phyloP scores from a whole-genome alignment of 2,888 invertebrate species.

The Drosophila kokeensis region DNA sequence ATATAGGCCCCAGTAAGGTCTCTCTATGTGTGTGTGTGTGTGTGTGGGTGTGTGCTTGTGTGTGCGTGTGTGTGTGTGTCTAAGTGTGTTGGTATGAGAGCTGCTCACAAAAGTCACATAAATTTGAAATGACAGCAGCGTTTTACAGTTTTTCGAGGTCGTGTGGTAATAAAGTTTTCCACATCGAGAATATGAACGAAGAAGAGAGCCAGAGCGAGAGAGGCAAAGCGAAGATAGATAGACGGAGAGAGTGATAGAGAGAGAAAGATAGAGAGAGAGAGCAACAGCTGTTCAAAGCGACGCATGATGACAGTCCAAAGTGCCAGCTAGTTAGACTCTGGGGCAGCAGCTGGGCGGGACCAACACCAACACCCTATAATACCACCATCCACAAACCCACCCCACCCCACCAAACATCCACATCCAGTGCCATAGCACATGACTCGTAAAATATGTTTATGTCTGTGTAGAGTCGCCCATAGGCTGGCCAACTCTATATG shows the following conservation, averaged over 20 bases:
- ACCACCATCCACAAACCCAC: neutral
- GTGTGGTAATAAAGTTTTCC: slow-evolving; percentile 68
- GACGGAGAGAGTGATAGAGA: neutral
- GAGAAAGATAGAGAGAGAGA: slow-evolving; percentile 13
- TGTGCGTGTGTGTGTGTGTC: slow-evolving; percentile 22
- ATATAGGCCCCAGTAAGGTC: slow-evolving; percentile 16
- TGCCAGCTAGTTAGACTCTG: slow-evolving; percentile 52
- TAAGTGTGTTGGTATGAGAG: slow-evolving; percentile 31
- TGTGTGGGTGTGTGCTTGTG: slow-evolving; percentile 5
- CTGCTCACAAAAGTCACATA: slow-evolving; percentile 77
- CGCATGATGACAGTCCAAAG: slow-evolving; percentile 62
- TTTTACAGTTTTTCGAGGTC: slow-evolving; percentile 78
- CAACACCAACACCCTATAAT: neutral
- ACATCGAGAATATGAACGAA: slow-evolving; percentile 28
- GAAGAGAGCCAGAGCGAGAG: neutral
- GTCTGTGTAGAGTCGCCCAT: slow-evolving; percentile 39
- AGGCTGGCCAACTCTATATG: slow-evolving; percentile 32
- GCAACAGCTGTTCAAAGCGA: slow-evolving; percentile 56
- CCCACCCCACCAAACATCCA: neutral
- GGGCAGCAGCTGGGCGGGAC: slow-evolving; percentile 37
- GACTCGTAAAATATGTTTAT: slow-evolving; percentile 65
- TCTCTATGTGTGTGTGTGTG: slow-evolving; percentile 1
- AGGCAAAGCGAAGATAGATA: neutral
- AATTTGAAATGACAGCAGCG: slow-evolving; percentile 77
- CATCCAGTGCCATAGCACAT: slow-evolving; percentile 10